Evolutionary conservation across 2,797 vertebrate genomes (phyloP), one percentile per base, ranked within the genome.

Genomic region (Salmo trutta): DNA sequence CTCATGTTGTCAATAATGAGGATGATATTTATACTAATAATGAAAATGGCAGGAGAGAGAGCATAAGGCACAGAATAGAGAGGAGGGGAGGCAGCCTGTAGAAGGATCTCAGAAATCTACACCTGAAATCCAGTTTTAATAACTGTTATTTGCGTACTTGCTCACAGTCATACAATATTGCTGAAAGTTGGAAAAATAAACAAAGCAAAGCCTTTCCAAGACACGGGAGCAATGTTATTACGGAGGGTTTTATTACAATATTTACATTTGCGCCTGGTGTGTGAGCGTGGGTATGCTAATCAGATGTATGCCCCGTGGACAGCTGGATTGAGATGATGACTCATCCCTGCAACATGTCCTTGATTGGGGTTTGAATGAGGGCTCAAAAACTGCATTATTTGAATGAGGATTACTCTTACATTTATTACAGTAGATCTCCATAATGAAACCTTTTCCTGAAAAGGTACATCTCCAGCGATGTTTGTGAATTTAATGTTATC

Each of bases 301-400:
- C 89, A 92, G 89, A 92, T 91, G 87, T 88, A 94, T 94, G 92
- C 94, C 92, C 93, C 90, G 88, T 93, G 93, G 94, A 95, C 92
- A 92, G 91, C 93, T 93, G 92, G 92, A 94, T 93, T 91, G 89
- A 92, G 92, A 92, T 93, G 79, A 79, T 90, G 94, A 95, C 92
- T 95, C 94, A 95, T 94, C 91, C 89, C 89, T 94, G 92, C 91
- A 94, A 91, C 93, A 92, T 92, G 91, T 93, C 90, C 91, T 94
- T 91, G 91, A 91, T 90, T 91, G 90, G 87, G 90, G 87, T 90
- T 91, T 92, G 88, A 86, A 89, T 87, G 85, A 80, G 93, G 89
- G 91, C 91, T 91, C 86, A 88, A 75, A 85, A 80, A 88, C 88
- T 84, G 88, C 87, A 91, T 93, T 90, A 90, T 91, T 86, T 88